Evolutionary conservation across 2,888 invertebrate species (phyloP), one percentile per base, ranked within the genome.

Genomic region (Cryptus viduatorius): DNA sequence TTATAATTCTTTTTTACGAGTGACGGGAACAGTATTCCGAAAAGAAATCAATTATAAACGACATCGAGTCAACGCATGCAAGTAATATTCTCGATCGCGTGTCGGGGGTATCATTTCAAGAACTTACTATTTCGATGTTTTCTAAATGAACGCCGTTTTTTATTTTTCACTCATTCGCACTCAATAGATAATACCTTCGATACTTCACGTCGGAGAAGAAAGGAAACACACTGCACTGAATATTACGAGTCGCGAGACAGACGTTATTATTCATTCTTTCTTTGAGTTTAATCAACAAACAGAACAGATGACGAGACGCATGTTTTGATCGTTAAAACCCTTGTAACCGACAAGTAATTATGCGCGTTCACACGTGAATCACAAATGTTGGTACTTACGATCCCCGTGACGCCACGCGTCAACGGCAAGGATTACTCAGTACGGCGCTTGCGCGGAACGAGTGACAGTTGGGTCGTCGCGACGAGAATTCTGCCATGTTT

Each of bases 121-220:
- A 29, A 61, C 61, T 61, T 61, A 61, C 61, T 31, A 61, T 31
- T 61, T 61, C 61, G 61, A n/a, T 61, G 61, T 12, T 14, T 0
- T 29, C 61, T 29, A 31, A 29, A 61, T 7, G 61, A 29, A 61
- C 31, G 31, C 61, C 31, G 50, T 0, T 7, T 10, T 2, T 19
- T 19, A 31, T 8, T 53, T 16, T 19, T 1, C 12, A 19, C 19
- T 56, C 56, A 1, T 19, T 24, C 16, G 19, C 56, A 4, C 29
- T 56, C 12, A n/a, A 31, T 37, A 4, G 50, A 76, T 29, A 64
- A 29, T 61, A 4, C 37, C 7, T 53, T 53, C 19, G 8, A 0
- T 3, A 12, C 24, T 56, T 19, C 56, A 24, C 12, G 19, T 56
- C 19, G n/a, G 10, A 10, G 24, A 56, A 56, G 0, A 24, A 19